Evolutionary conservation across 2,797 vertebrate species (phyloP), one percentile per base, ranked within the genome.

Genomic region (Galago senegalensis): DNA sequence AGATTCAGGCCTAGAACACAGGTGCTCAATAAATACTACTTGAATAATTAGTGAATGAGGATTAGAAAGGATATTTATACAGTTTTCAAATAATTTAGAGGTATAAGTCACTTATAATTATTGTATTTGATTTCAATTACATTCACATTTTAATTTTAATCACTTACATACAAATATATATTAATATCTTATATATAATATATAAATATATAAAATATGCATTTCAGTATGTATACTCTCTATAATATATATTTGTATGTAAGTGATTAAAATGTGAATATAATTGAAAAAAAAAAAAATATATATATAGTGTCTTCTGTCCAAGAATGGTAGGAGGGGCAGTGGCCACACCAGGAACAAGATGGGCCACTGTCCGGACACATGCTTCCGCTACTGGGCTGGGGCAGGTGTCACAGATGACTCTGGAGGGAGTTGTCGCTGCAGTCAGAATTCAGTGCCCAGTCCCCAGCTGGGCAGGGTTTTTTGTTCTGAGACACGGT

Each of bases 401-500:
- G 13, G 70, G 21, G 37, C 37, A 2, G 14, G 40, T 46, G 40
- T 46, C 14, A 7, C 3, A 3, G 6, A 0, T 12, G 70, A 73
- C 37, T 37, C 70, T 43, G 23, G 23, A 6, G 25, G 31, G 16
- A n/a, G 17, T 69, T 8, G 1, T 34, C 1, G 7, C 8, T 8
- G 7, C 3, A 31, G 70, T 37, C 23, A 21, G 16, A 46, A 23
- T 46, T 43, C 40, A 46, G 14, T 46, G 40, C 72, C 13, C 72
- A 73, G 40, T 4, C 25, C 72, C 7, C 25, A 14, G 40, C 25
- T 17, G 1, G 4, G 2, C 95, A 99, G 99, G 3, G 99, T 98
- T 99, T 99, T 99, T 99, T 97, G 98, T 99, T 99, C 99, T 98
- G 99, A 99, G 99, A 99, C 98, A 97, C 98, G 99, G 98, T 98